Percentiles rank a stretch among this genome's conserved stretches.
Conservation (phyloP, 2,113 vertebrate species). For the Pseudorectes ferrugineus region DNA sequence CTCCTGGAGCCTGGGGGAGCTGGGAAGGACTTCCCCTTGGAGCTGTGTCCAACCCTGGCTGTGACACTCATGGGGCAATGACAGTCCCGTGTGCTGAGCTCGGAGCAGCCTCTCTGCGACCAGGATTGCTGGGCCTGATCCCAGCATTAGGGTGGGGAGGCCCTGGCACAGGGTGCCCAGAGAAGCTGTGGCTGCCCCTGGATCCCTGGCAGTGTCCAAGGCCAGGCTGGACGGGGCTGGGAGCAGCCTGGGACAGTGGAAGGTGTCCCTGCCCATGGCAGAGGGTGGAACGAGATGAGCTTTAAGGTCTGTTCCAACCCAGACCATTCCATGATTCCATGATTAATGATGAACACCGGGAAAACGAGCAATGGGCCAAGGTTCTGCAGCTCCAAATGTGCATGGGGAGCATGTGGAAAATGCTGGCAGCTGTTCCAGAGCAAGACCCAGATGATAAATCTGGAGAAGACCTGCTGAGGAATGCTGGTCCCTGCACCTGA, state of each 20-base stretch:
- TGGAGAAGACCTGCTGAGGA: background rate
- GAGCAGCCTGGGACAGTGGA: background rate
- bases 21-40: background rate
- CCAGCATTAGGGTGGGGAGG: background rate
- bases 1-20: background rate
- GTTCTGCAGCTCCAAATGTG: background rate
- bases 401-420: accelerated
- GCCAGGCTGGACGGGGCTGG: background rate
- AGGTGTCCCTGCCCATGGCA: background rate
- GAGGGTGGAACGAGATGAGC: background rate
- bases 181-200: background rate
- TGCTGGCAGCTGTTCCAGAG: background rate
- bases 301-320: background rate
- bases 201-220: background rate
- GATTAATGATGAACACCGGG: background rate
- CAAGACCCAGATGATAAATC: background rate
- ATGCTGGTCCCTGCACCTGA: background rate
- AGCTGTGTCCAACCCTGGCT: accelerated
- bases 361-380: background rate
- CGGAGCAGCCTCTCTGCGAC: background rate
- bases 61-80: background rate
- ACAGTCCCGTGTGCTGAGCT: background rate
- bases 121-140: background rate
- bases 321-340: background rate
- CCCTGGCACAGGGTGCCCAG: background rate